A percentile compares a stretch with the other conserved stretches of the same genome.
Conservation (phyloP, 2,113 vertebrate genomes). For the Myotis yumanensis region DNA sequence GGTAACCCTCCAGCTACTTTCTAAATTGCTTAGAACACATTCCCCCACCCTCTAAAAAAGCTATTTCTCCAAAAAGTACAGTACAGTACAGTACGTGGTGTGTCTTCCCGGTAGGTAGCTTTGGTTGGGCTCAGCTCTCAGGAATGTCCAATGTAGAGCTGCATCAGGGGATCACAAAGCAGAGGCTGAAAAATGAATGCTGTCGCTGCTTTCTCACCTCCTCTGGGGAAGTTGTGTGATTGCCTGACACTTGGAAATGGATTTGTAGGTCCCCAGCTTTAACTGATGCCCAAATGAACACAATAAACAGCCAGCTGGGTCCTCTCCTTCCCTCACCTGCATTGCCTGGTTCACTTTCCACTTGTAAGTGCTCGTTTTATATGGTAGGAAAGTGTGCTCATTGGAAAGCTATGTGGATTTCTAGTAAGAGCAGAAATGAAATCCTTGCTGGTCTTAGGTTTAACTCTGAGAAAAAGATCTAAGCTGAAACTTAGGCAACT, state of each 20-base stretch:
- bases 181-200: not conserved
- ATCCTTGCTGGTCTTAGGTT: not conserved
- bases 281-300: not conserved
- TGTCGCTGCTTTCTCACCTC: not conserved
- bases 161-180: constrained; percentile 11
- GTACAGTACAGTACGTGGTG: not conserved
- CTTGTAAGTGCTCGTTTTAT: not conserved
- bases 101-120: not conserved
- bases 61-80: constrained; percentile 25
- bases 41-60: not conserved
- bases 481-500: not conserved
- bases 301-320: not conserved
- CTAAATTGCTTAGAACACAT: constrained; percentile 18
- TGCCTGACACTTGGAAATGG: not conserved
- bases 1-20: not conserved
- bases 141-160: not conserved
- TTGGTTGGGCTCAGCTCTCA: not conserved
- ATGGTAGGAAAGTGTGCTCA: not conserved
- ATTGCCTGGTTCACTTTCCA: not conserved
- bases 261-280: not conserved
- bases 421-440: not conserved
- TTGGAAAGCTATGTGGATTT: not conserved
- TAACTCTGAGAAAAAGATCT: constrained; percentile 10
- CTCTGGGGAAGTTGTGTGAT: not conserved
- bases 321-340: not conserved